Evolutionary conservation across 92 coral and sea anemone genomes (phyloP), one percentile per base, ranked within the genome.

Genomic region (Porites cylindrica): DNA sequence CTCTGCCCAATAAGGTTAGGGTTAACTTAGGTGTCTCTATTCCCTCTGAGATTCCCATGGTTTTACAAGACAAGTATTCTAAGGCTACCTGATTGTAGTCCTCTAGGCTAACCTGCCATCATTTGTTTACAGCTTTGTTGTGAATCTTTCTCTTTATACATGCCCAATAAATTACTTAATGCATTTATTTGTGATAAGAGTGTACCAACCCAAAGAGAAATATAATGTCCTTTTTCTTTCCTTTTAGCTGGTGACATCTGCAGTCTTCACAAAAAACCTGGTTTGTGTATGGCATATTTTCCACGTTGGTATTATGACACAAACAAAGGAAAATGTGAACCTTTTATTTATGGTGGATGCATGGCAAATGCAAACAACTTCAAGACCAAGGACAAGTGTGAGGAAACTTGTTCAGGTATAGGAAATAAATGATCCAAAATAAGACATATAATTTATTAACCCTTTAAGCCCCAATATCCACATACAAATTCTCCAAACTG

Each of bases 311-410:
- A 72, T 75, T 93, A 82, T 60, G 84, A 93, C 78, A 51, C 83
- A 58, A 23, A 16, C 12, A 79, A 91, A 52, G 74, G 79, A 58
- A 70, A 80, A 64, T 95, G 98, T 26, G 91, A 95, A 75, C 67
- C 66, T 90, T 95, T 95, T 56, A 53, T 89, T 26, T 95, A 88
- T 67, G 89, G 92, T 79, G 98, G 98, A 20, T 95, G 98, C 75
- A 54, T 47, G 13, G 94, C 89, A 1, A 94, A 94, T 68, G 89
- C 96, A 14, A 94, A 94, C 90, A 87, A 90, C 19, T 94, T 93
- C 64, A 86, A 86, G 10, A 66, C 95, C 14, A 59, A 75, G 61
- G 51, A 78, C 38, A 86, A 77, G 11, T 94, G 98, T 51, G 64
- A 90, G 19, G 80, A 83, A 83, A 77, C 86, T 61, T 94, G 98